A percentile compares a stretch with the other conserved stretches of the same genome.
Evolutionary conservation across 2,113 vertebrate species (phyloP).

Genomic region (Gambusia holbrooki): DNA sequence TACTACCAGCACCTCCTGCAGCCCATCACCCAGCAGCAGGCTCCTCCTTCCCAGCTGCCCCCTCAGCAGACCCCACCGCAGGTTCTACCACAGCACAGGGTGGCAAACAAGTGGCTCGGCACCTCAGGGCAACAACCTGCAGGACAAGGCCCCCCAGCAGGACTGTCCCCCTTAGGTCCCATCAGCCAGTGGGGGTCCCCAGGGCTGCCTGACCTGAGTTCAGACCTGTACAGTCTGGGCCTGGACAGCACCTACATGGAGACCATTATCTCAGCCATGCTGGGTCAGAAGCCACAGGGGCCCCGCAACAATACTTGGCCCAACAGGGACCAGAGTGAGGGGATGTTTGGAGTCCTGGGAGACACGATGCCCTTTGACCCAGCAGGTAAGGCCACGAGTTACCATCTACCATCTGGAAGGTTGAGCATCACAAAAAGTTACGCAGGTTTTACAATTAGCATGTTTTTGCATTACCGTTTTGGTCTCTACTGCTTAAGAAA

Average conservation of each 20-base stretch:
- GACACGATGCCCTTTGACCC: conserved; percentile 96
- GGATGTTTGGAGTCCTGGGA: conserved; percentile 92
- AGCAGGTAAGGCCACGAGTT: conserved; percentile 83
- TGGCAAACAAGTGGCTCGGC: conserved; percentile 88
- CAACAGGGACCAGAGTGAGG: conserved; percentile 96
- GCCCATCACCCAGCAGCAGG: conserved; percentile 85
- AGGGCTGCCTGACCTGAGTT: conserved; percentile 90
- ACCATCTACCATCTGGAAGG: neutral
- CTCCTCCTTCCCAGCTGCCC: conserved; percentile 74
- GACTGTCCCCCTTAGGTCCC: conserved; percentile 86
- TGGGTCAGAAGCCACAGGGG: conserved; percentile 95
- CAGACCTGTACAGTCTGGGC: conserved; percentile 95
- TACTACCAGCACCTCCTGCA: conserved; percentile 94
- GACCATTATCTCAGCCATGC: conserved; percentile 94
- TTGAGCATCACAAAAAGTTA: too few species aligned
- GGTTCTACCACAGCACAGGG: conserved; percentile 79
- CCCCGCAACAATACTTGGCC: conserved; percentile 99
- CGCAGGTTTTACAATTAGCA: too few species aligned
- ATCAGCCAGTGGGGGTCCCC: conserved; percentile 90
- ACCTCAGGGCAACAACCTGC: conserved; percentile 83
- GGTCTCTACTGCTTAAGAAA: too few species aligned
- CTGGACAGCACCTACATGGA: conserved; percentile 98
- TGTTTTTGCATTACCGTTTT: too few species aligned
- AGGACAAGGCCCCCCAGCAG: conserved; percentile 81
- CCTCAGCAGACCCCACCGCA: conserved; percentile 77